Conservation (phyloP, 2,797 vertebrate genomes). For the Borostomias antarcticus region DNA sequence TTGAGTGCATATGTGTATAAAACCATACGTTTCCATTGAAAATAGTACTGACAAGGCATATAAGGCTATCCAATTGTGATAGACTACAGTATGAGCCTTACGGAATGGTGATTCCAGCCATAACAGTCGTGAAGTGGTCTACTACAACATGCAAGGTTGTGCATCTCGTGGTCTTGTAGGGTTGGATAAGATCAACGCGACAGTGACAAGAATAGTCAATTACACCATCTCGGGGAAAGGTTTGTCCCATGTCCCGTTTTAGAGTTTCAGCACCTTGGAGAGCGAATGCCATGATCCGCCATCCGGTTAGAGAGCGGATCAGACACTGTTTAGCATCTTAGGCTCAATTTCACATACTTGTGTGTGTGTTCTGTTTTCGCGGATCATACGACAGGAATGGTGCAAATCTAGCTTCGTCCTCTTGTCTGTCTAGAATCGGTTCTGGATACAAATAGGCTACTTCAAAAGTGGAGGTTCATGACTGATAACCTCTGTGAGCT, state of each 20-base stretch:
- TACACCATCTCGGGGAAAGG: too few relatives aligned
- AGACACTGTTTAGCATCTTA: neutral
- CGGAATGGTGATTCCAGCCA: too few relatives aligned
- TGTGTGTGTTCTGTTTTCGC: neutral
- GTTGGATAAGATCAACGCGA: neutral
- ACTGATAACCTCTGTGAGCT: neutral
- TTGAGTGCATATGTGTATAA: neutral
- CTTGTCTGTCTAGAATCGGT: neutral
- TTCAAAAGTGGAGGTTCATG: neutral
- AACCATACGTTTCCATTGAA: neutral
- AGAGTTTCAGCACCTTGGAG: neutral
- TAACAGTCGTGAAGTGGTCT: too few relatives aligned
- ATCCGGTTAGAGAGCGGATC: neutral
- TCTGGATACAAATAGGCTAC: neutral
- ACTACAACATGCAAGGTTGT: too few relatives aligned
- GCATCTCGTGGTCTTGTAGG: too few relatives aligned
- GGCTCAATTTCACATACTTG: neutral
- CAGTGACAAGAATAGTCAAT: neutral
- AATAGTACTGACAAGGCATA: too few relatives aligned
- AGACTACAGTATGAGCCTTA: neutral
- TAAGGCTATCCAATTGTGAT: too few relatives aligned
- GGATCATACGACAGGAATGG: neutral
- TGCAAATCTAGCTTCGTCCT: neutral
- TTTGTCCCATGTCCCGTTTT: too few relatives aligned
- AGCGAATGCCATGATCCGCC: neutral